Evolutionary conservation across 2,888 invertebrate genomes (phyloP).

Genomic region (Mesochorus sp.): DNA sequence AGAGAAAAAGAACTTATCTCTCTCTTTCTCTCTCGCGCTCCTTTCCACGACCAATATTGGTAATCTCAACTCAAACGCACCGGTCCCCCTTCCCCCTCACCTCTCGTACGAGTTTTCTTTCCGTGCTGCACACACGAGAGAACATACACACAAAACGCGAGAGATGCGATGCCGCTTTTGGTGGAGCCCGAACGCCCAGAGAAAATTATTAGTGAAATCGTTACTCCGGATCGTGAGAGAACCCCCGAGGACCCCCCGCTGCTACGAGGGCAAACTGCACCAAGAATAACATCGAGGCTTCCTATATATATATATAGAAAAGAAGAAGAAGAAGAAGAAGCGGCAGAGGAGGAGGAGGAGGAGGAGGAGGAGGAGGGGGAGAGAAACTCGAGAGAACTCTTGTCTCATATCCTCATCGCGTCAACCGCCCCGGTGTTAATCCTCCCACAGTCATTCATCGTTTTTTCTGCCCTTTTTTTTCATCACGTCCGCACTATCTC

Average conservation of each 20-base stretch:
- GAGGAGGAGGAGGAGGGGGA: not conserved
- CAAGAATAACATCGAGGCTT: not conserved
- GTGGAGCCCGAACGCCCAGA: conserved; percentile 60
- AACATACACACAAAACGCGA: conserved; percentile 9
- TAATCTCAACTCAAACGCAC: conserved; percentile 11
- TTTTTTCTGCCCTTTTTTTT: conserved; percentile 3
- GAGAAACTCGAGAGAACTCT: conserved; percentile 19
- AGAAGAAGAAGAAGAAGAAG: not conserved
- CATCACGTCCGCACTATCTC: conserved; percentile 9
- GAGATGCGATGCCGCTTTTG: conserved; percentile 10
- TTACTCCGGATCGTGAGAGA: conserved; percentile 65
- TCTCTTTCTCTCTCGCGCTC: conserved; percentile 1
- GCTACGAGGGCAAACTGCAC: conserved; percentile 45
- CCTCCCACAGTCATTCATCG: conserved; percentile 31
- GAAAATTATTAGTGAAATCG: conserved; percentile 78
- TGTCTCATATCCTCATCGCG: conserved; percentile 15
- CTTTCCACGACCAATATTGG: conserved; percentile 5
- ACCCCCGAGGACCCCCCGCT: conserved; percentile 64
- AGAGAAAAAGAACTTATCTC: not conserved
- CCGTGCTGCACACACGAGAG: not conserved
- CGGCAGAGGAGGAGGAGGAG: not conserved
- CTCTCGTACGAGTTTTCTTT: not conserved
- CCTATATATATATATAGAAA: too few relatives aligned
- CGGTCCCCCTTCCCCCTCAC: conserved; percentile 33
- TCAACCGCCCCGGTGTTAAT: conserved; percentile 23